phyloP scores from a whole-genome alignment of 2,888 invertebrate species.

The Dasysyrphus tricinctus region DNA sequence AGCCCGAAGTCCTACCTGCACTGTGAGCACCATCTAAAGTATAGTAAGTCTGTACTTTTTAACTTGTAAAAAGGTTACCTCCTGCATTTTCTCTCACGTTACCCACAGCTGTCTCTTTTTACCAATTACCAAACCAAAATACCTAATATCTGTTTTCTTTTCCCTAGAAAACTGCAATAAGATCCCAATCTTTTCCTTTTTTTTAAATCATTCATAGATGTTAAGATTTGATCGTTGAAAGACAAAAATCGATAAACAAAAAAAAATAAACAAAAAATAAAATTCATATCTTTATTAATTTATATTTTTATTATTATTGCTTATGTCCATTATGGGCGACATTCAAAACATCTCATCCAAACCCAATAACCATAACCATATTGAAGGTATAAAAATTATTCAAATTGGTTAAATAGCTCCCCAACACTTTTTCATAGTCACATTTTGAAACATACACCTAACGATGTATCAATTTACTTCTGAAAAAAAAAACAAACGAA shows the following conservation, averaged over 20 bases:
- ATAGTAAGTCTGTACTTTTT: no score
- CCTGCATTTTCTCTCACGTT: no score
- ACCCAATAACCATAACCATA: slow-evolving; percentile 12
- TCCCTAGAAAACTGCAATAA: background rate
- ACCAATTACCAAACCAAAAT: background rate
- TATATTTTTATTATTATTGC: slow-evolving; percentile 20
- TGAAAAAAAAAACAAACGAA: slow-evolving; percentile 3
- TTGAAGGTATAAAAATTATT: slow-evolving; percentile 64
- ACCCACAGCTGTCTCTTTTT: no score
- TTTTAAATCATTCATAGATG: background rate
- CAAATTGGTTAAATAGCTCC: slow-evolving; percentile 58
- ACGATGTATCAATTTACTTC: slow-evolving; percentile 69
- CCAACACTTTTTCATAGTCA: slow-evolving; percentile 38
- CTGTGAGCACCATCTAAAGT: no score
- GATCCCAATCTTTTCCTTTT: background rate
- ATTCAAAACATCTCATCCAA: slow-evolving; percentile 3
- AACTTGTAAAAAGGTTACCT: no score
- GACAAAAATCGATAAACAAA: background rate
- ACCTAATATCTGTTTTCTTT: background rate
- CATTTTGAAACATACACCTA: slow-evolving; percentile 32
- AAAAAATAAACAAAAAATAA: background rate
- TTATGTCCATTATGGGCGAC: background rate
- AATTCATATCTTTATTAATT: slow-evolving; percentile 22
- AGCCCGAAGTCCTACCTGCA: no score
- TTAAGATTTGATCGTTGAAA: background rate